Percentiles rank a stretch among this genome's conserved stretches.
Evolutionary conservation across 2,797 vertebrate genomes (phyloP).

Genomic region (Spondyliosoma cantharus): DNA sequence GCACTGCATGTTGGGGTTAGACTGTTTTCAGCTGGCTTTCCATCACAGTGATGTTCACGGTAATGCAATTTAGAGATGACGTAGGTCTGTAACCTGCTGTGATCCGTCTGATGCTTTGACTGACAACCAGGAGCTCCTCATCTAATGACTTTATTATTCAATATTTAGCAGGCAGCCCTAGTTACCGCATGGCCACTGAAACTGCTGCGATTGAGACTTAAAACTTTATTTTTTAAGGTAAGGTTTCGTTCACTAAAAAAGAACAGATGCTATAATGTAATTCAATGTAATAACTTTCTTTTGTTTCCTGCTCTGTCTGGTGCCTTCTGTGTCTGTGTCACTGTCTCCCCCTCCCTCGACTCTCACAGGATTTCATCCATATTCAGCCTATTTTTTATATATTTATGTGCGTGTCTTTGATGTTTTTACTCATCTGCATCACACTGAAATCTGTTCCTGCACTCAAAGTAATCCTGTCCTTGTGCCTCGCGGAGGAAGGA

Average conservation of each 20-base stretch:
- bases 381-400: conserved; percentile 38
- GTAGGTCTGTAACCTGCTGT: background rate
- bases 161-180: background rate
- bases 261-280: background rate
- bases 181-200: background rate
- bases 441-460: conserved; percentile 33
- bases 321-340: conserved; percentile 6
- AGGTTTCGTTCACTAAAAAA: background rate
- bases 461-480: conserved; percentile 35
- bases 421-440: conserved; percentile 46
- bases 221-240: conserved; percentile 1
- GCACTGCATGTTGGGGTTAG: background rate
- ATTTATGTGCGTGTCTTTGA: conserved; percentile 42
- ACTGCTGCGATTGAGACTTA: background rate
- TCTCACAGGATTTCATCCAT: conserved; percentile 20
- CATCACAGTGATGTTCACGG: background rate
- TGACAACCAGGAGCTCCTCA: background rate
- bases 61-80: background rate
- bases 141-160: background rate
- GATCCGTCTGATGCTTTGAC: background rate
- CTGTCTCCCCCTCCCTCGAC: background rate
- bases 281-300: background rate
- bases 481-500: conserved; percentile 29
- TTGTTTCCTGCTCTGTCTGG: conserved; percentile 5
- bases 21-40: background rate